Base-by-base conservation (phyloP, 2,888 invertebrate species). In the Andrena praecox region DNA sequence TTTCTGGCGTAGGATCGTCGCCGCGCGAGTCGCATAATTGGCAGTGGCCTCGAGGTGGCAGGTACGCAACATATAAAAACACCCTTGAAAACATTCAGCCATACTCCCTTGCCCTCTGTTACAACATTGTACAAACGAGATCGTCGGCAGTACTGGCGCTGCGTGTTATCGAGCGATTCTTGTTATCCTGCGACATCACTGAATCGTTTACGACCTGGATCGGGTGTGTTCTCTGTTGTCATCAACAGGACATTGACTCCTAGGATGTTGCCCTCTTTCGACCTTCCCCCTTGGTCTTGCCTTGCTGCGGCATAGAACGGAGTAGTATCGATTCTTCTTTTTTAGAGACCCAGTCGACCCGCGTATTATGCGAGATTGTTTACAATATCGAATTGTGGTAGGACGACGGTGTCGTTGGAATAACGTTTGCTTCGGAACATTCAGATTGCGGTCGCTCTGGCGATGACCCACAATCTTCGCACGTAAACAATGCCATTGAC, bases 231-330 rank as follows among this genome's bases (percentile, higher is more conserved):
- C 85, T 67, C 86, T 86, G 84, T 89, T 90, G 88, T 90, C 90
- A 86, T 87, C 86, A 77, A 76, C 82, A 84, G 89, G 90, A 85
- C 91, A 89, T 89, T 91, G 91, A 91, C 91, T 89, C 80, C 48
- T 75, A 74, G 78, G 85, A 79, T 82, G 81, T 82, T 84, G 86
- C 82, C 80, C 87, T 76, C 85, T 69, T 75, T 75, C 76, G 79
- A 80, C 79, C 79, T 82, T 79, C 68, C 48, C 77, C 52, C 69
- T 68, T 82, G 73, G 54, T 54, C 69, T 54, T 76, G 63, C 56
- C 77, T 63, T n/a, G 35, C 12, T 31, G 69, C 56, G 77, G 16
- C 48, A 7, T 31, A 24, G 35, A 60, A 31, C 54, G 16, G n/a
- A 31, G 69, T 68, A 56, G 59, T 52, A 69, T 75, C 75, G 52